phyloP scores from a whole-genome alignment of 2,113 vertebrate genomes.

The Tyrannus savana region DNA sequence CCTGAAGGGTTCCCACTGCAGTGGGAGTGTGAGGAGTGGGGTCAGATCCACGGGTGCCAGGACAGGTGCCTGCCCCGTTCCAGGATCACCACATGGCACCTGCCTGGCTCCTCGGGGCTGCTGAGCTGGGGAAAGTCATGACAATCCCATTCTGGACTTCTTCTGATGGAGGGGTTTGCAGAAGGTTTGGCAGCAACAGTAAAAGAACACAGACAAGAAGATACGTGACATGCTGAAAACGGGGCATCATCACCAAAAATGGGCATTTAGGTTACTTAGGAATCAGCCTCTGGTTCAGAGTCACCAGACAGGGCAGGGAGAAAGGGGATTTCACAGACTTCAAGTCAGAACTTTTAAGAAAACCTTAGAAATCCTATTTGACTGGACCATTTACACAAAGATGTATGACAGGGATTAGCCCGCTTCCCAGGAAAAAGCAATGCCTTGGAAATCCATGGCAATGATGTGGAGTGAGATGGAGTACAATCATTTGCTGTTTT shows the following conservation, averaged over 20 bases:
- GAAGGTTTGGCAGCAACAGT: not conserved
- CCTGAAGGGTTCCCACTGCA: not conserved
- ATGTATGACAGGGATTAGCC: not conserved
- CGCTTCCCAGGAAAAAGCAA: not conserved
- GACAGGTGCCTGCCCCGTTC: not conserved
- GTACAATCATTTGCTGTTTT: slow-evolving; percentile 28
- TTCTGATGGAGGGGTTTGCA: not conserved
- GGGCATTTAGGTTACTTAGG: not conserved
- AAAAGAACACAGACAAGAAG: not conserved
- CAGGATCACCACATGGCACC: not conserved
- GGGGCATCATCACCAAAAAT: not conserved
- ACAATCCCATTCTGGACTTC: not conserved
- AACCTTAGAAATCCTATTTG: not conserved
- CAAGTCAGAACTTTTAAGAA: not conserved
- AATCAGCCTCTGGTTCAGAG: not conserved
- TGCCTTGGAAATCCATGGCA: slow-evolving; percentile 1
- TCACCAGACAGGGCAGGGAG: not conserved
- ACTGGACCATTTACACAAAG: not conserved
- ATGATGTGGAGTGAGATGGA: not conserved
- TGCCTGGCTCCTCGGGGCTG: not conserved
- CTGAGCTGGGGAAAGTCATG: not conserved
- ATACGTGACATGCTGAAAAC: not conserved
- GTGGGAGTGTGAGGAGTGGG: not conserved
- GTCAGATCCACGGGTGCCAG: not conserved
- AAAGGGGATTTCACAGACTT: not conserved